A percentile compares a stretch with the other conserved stretches of the same genome.
Evolutionary conservation across 2,888 invertebrate genomes (phyloP).

Genomic region (Gymnocheta viridis): DNA sequence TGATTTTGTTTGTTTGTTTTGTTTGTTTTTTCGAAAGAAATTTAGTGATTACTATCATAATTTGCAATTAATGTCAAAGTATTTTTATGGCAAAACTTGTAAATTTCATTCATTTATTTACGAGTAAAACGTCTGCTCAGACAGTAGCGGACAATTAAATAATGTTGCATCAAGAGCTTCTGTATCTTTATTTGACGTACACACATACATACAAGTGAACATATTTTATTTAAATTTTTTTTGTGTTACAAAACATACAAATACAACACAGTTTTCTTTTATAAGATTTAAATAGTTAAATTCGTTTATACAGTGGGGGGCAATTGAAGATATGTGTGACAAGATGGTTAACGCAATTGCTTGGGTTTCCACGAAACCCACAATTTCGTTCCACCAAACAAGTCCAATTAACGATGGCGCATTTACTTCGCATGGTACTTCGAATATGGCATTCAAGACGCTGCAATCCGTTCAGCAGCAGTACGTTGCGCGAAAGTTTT

Average conservation of each 20-base stretch:
- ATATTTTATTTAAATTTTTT: not conserved
- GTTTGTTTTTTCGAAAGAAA: slow-evolving; percentile 61
- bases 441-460: too few relatives aligned
- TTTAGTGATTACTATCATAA: slow-evolving; percentile 68
- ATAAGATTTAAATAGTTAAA: not conserved
- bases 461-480: too few relatives aligned
- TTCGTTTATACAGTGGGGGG: not conserved
- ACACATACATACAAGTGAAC: too few relatives aligned
- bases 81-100: slow-evolving; percentile 63
- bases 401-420: too few relatives aligned
- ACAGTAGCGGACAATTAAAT: slow-evolving; percentile 41
- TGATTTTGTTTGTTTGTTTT: slow-evolving; percentile 41
- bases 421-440: too few relatives aligned
- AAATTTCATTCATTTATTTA: slow-evolving; percentile 54
- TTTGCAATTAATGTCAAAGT: slow-evolving; percentile 71
- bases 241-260: not conserved
- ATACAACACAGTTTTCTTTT: not conserved
- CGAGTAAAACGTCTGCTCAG: not conserved
- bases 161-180: slow-evolving; percentile 29
- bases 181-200: not conserved
- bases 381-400: too few relatives aligned
- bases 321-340: too few relatives aligned
- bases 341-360: too few relatives aligned
- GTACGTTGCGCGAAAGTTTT: too few relatives aligned
- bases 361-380: too few relatives aligned